Conservation (phyloP, 2,113 vertebrate species). For the Poicephalus meyeri region DNA sequence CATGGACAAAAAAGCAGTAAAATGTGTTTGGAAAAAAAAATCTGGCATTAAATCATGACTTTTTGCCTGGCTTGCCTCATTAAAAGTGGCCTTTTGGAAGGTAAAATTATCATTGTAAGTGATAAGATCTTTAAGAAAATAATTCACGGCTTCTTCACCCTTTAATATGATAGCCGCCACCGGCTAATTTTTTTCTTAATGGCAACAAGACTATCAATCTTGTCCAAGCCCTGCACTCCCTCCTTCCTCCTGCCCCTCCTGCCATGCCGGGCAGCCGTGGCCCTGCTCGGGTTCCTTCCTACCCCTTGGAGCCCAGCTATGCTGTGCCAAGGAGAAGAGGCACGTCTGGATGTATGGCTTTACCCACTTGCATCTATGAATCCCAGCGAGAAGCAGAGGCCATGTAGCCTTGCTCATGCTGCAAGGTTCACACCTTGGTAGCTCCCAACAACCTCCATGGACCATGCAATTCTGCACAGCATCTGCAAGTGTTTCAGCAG, state of each 20-base stretch:
- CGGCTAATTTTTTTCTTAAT: constrained; percentile 90
- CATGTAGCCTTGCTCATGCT: rapidly evolving
- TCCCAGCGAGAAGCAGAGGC: background rate
- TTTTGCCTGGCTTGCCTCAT: constrained; percentile 87
- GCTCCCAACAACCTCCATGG: rapidly evolving
- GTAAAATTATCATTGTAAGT: constrained; percentile 91
- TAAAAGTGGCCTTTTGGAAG: constrained; percentile 91
- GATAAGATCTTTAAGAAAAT: constrained; percentile 92
- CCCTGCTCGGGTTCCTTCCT: background rate
- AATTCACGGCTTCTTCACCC: constrained; percentile 90
- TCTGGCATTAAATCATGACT: constrained; percentile 87
- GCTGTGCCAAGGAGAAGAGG: background rate
- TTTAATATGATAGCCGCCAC: constrained; percentile 89
- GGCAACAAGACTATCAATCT: constrained; percentile 87
- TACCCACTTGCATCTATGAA: rapidly evolving
- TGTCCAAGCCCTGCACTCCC: constrained; percentile 61
- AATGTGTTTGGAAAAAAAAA: constrained; percentile 86
- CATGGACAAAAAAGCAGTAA: constrained; percentile 85
- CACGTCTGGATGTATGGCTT: rapidly evolving
- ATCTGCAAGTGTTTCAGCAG: background rate
- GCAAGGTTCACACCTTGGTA: background rate
- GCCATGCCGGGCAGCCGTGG: background rate
- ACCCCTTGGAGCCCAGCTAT: background rate
- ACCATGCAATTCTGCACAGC: rapidly evolving
- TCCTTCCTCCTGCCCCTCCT: constrained; percentile 61